Conservation (phyloP, 2,888 invertebrate species). For the Leptopterna dolabrata region DNA sequence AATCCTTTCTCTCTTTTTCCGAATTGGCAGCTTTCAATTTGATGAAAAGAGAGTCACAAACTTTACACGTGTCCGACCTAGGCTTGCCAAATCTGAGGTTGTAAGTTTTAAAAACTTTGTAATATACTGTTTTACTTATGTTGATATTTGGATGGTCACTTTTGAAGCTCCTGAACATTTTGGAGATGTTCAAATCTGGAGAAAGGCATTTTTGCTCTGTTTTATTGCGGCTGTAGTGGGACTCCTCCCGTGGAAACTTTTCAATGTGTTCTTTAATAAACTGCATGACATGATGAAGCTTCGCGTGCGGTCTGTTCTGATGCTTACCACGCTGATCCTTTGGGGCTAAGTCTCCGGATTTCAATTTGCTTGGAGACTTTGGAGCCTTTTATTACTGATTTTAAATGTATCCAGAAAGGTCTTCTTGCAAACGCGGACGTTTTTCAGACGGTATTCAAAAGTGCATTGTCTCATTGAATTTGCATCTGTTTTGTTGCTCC, state of each 20-base stretch:
- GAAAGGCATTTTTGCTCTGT: slow-evolving; percentile 38
- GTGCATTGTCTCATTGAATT: background rate
- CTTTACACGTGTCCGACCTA: slow-evolving; percentile 49
- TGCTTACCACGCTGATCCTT: background rate
- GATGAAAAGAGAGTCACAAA: slow-evolving; percentile 37
- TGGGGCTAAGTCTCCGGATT: slow-evolving; percentile 1
- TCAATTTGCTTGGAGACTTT: background rate
- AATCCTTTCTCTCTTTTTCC: slow-evolving; percentile 27
- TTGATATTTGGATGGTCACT: slow-evolving; percentile 47
- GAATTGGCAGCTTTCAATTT: background rate
- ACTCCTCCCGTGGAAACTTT: slow-evolving; percentile 50
- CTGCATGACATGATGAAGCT: background rate
- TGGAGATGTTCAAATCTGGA: slow-evolving; percentile 42
- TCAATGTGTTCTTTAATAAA: slow-evolving; percentile 13
- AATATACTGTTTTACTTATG: slow-evolving; percentile 13
- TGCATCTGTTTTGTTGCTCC: background rate
- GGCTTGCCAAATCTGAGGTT: slow-evolving; percentile 56
- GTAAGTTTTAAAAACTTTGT: slow-evolving; percentile 48
- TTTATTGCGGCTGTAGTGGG: slow-evolving; percentile 48
- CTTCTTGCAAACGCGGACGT: background rate
- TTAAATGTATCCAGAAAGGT: background rate
- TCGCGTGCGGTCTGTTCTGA: slow-evolving; percentile 5
- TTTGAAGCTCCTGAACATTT: slow-evolving; percentile 53
- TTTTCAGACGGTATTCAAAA: background rate
- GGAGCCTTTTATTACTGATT: background rate